Conservation (phyloP, 2,113 vertebrate species). For the Tachysurus vachellii region DNA sequence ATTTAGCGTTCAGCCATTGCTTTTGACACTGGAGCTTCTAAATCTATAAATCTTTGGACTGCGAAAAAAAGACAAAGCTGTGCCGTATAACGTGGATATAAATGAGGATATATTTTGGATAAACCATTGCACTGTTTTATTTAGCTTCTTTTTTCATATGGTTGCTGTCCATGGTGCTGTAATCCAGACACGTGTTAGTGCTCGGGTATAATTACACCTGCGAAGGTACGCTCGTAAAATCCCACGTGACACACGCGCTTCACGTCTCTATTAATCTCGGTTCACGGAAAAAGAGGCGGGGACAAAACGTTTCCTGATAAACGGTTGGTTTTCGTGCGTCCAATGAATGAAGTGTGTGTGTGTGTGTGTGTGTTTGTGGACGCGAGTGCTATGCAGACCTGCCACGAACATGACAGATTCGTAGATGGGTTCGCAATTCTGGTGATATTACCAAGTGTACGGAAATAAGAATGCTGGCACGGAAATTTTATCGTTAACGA, state of each 20-base stretch:
- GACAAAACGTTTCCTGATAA: slow-evolving; percentile 13
- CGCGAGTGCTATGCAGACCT: slow-evolving; percentile 26
- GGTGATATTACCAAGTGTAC: no score
- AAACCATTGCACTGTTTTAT: not conserved
- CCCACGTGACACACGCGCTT: slow-evolving; percentile 25
- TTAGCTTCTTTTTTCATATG: not conserved
- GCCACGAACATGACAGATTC: slow-evolving; percentile 6
- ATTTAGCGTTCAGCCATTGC: not conserved
- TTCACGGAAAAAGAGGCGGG: slow-evolving; percentile 34
- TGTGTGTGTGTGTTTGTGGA: not conserved
- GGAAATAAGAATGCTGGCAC: not conserved
- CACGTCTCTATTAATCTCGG: slow-evolving; percentile 4
- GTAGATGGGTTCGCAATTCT: not conserved
- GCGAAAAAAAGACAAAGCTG: not conserved
- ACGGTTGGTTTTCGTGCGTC: slow-evolving; percentile 24
- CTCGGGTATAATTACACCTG: not conserved
- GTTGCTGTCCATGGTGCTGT: slow-evolving; percentile 43
- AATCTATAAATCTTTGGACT: not conserved
- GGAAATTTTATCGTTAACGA: not conserved
- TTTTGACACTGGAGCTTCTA: not conserved
- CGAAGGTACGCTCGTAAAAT: not conserved
- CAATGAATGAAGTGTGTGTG: slow-evolving; percentile 26
- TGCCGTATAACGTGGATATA: not conserved
- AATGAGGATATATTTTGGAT: not conserved
- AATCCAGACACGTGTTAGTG: not conserved